Base-by-base conservation (phyloP, 2,113 vertebrate genomes). In the Ginglymostoma cirratum region DNA sequence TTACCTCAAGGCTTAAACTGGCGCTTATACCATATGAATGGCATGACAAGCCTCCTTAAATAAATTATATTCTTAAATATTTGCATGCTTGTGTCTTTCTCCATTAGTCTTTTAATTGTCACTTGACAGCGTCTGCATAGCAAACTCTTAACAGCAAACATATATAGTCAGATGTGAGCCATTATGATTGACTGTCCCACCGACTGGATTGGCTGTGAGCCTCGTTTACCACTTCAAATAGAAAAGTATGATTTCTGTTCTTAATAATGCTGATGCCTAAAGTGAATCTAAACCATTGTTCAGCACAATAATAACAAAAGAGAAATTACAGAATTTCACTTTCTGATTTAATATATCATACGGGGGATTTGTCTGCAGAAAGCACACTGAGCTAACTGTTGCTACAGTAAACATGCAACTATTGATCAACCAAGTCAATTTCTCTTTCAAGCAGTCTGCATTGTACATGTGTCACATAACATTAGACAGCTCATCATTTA, bases 51-150 rank as follows among this genome's bases (percentile, higher is more conserved):
- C 67, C 70, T 95, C 94, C 94, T 95, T 95, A 95, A 95, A 95
- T 95, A 95, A 95, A 95, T 95, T 72, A 95, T 95, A 95, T 72
- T 95, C 94, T 95, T 95, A 95, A 95, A 72, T 95, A 95, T 95
- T 95, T 72, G 94, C 93, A 72, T 72, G 94, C 21, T 24, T 95
- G 94, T 95, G 69, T 95, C 42, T 95, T 95, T 93, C 52, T 52
- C 94, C 34, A 95, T 95, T 69, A 52, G 45, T 95, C 66, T 52
- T 70, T 95, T 95, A 72, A 72, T 95, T 95, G 67, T 95, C 94
- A 95, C 42, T 45, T 95, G 67, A 95, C 69, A 95, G 94, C 69
- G 42, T 76, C 38, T 95, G 67, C 45, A 45, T 34, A 72, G 94
- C 94, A 95, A 95, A 95, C 94, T 72, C 42, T 72, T 76, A 95